These are phyloP conservation scores for Thera britannica DNA, from an alignment of 2,888 invertebrate genomes.

Conservation along the genomic window DNA sequence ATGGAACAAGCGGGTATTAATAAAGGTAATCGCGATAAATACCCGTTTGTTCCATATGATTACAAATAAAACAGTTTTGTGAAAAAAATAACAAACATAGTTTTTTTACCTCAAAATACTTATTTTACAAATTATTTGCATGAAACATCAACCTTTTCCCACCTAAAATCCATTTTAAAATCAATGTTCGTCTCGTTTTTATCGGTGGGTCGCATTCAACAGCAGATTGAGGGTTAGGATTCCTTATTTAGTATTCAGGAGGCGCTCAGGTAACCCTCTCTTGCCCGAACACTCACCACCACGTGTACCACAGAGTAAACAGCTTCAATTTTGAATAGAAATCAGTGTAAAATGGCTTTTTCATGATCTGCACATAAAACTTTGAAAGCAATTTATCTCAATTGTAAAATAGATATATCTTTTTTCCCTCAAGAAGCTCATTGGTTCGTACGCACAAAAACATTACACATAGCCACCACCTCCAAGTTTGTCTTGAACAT, in stretches of 20 bases:
- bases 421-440: slow-evolving; percentile 27
- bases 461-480: slow-evolving; percentile 26
- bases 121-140: too few relatives aligned
- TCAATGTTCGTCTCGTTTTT: slow-evolving; percentile 69
- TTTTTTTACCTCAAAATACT: too few relatives aligned
- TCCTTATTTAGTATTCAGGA: slow-evolving; percentile 73
- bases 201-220: slow-evolving; percentile 61
- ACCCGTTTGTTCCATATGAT: too few relatives aligned
- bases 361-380: neutral
- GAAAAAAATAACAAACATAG: too few relatives aligned
- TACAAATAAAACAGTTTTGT: too few relatives aligned
- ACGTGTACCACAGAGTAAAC: slow-evolving; percentile 42
- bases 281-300: slow-evolving; percentile 48
- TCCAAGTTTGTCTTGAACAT: slow-evolving; percentile 64
- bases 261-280: slow-evolving; percentile 51
- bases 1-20: too few relatives aligned
- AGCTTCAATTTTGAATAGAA: slow-evolving; percentile 2
- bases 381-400: slow-evolving; percentile 8
- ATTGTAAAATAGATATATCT: slow-evolving; percentile 15
- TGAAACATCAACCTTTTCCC: neutral
- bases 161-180: slow-evolving; percentile 44
- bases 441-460: slow-evolving; percentile 36
- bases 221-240: slow-evolving; percentile 76
- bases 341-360: neutral
- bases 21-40: too few relatives aligned